Percentiles rank a stretch among this genome's conserved stretches.
phyloP scores from a whole-genome alignment of 2,888 invertebrate species.

The Morinoia aosen region DNA sequence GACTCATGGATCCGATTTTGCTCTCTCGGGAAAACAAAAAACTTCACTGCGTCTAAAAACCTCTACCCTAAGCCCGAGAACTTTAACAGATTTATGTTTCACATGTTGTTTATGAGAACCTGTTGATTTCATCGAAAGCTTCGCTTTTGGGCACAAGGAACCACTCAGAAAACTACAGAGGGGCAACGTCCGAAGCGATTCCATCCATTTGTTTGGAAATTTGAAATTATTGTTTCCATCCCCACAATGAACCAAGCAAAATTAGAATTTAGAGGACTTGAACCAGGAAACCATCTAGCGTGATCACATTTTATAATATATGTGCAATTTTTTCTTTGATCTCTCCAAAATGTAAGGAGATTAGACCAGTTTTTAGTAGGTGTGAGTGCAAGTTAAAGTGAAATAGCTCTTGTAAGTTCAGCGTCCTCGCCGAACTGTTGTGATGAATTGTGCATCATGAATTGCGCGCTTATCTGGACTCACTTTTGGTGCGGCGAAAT shows the following conservation, averaged over 20 bases:
- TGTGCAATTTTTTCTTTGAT: neutral
- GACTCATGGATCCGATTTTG: neutral
- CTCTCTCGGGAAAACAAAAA: neutral
- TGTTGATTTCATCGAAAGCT: neutral
- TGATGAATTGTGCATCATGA: neutral
- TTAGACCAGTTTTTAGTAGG: neutral
- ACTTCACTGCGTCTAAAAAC: neutral
- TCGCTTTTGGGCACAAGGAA: neutral
- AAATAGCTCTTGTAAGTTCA: neutral
- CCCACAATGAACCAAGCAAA: no score
- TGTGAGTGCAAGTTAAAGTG: neutral
- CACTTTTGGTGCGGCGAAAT: no score
- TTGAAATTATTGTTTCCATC: neutral
- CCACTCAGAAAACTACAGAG: neutral
- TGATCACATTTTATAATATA: neutral
- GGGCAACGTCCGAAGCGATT: neutral
- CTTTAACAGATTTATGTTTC: neutral
- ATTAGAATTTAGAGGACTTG: neutral
- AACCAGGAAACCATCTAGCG: neutral
- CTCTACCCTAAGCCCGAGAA: neutral
- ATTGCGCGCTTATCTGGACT: no score
- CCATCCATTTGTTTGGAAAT: neutral
- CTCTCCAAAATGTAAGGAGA: neutral
- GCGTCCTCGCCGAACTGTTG: neutral
- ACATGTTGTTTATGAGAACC: neutral